These are phyloP conservation scores for Cheirogaleus medius DNA, from an alignment of 2,113 vertebrate species.

Conservation along the genomic window DNA sequence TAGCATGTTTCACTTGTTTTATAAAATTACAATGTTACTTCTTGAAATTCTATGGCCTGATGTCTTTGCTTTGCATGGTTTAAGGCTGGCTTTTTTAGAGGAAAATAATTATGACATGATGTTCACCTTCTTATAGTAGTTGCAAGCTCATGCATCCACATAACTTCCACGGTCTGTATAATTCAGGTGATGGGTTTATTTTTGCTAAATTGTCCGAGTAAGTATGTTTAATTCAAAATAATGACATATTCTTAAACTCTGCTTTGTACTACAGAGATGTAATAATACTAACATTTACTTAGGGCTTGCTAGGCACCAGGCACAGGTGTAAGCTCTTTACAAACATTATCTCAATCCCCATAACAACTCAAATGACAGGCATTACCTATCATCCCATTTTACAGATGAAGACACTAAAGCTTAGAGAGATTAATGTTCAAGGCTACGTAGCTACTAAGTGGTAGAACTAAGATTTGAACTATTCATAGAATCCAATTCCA, in stretches of 20 bases:
- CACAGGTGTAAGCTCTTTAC: conserved; percentile 21
- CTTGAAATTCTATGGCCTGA: conserved; percentile 22
- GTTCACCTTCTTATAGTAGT: background rate
- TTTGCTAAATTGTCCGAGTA: conserved; percentile 52
- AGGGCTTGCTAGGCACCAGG: background rate
- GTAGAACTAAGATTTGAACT: background rate
- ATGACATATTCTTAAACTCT: background rate
- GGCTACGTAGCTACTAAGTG: background rate
- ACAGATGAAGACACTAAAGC: conserved; percentile 12
- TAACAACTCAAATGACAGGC: background rate
- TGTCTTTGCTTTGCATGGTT: conserved; percentile 13
- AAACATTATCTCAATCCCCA: background rate
- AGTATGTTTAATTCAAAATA: conserved; percentile 42
- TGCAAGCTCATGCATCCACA: background rate
- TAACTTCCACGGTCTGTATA: background rate
- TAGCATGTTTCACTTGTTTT: conserved; percentile 33
- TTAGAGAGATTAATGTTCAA: background rate
- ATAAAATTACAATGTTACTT: conserved; percentile 24
- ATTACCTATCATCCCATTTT: background rate
- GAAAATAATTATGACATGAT: conserved; percentile 27
- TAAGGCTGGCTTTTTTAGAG: background rate
- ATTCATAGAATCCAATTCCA: background rate
- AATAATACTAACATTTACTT: conserved; percentile 19
- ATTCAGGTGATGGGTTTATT: conserved; percentile 48
- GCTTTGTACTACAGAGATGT: background rate